Percentiles rank a stretch among this genome's conserved stretches.
phyloP scores from a whole-genome alignment of 2,113 vertebrate species.

The Orycteropus afer region DNA sequence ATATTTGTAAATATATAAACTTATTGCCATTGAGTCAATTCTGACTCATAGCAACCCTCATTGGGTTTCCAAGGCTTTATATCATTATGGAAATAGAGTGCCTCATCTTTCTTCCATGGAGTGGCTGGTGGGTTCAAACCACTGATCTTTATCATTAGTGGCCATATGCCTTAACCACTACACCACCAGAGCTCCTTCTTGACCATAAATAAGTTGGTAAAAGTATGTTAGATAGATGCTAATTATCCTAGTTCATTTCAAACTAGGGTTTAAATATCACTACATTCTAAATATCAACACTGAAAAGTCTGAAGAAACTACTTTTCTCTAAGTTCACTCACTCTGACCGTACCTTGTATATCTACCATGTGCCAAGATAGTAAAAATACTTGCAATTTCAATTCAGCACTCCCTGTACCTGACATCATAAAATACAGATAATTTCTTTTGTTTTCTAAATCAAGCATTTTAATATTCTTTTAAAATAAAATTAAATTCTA shows the following conservation, averaged over 20 bases:
- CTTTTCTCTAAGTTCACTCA: not conserved
- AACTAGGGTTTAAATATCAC: not conserved
- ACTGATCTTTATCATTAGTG: no score
- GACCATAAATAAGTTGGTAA: no score
- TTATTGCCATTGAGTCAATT: no score
- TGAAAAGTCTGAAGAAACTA: not conserved
- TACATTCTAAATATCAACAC: not conserved
- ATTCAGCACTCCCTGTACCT: not conserved
- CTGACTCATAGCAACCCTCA: no score
- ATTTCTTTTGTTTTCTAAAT: slow-evolving; percentile 16
- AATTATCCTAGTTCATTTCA: not conserved
- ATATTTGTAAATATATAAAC: no score
- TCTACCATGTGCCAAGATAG: not conserved
- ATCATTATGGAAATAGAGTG: no score
- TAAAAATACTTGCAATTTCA: not conserved
- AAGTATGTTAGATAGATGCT: slow-evolving; percentile 19
- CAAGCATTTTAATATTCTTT: not conserved
- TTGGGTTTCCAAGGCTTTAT: no score
- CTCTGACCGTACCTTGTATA: not conserved
- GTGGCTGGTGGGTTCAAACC: no score
- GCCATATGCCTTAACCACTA: no score
- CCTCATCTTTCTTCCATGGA: no score
- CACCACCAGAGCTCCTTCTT: no score
- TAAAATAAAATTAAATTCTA: slow-evolving; percentile 13
- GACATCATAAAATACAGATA: not conserved